Evolutionary conservation across 2,888 invertebrate species (phyloP).

Genomic region (Neocrepidodera transversa): DNA sequence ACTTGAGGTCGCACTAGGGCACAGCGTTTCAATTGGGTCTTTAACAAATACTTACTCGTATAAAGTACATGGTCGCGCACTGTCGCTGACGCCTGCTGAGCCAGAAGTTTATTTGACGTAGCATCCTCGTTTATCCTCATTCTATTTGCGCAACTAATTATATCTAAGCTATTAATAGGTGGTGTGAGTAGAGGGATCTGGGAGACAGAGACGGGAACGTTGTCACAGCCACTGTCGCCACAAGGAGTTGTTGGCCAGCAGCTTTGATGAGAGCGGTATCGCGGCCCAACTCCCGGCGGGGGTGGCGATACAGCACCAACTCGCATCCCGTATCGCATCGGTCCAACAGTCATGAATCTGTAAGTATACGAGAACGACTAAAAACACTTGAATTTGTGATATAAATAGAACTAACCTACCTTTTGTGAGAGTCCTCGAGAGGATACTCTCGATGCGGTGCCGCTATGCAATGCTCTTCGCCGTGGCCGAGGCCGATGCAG

Average conservation of each 20-base stretch:
- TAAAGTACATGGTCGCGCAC: constrained; percentile 58
- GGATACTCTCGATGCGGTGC: constrained; percentile 46
- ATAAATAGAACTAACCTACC: constrained; percentile 34
- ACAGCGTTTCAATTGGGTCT: constrained; percentile 56
- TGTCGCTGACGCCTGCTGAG: constrained; percentile 51
- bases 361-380: constrained; percentile 4
- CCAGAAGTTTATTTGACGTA: constrained; percentile 55
- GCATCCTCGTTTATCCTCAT: constrained; percentile 57
- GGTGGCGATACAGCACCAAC: constrained; percentile 65
- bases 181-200: constrained; percentile 58
- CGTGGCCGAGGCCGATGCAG: constrained; percentile 45
- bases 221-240: constrained; percentile 63
- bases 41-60: constrained; percentile 53
- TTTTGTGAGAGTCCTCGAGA: constrained; percentile 50
- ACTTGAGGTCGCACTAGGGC: constrained; percentile 57
- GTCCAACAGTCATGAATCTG: constrained; percentile 64
- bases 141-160: constrained; percentile 62
- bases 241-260: constrained; percentile 57
- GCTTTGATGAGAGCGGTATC: constrained; percentile 60
- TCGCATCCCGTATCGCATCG: constrained; percentile 75
- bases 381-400: constrained; percentile 20
- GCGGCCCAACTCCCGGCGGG: constrained; percentile 62
- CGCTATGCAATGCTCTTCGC: constrained; percentile 53
- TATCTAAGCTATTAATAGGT: constrained; percentile 61
- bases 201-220: constrained; percentile 60